phyloP scores from a whole-genome alignment of 2,113 vertebrate genomes.

The Scolopax mira region DNA sequence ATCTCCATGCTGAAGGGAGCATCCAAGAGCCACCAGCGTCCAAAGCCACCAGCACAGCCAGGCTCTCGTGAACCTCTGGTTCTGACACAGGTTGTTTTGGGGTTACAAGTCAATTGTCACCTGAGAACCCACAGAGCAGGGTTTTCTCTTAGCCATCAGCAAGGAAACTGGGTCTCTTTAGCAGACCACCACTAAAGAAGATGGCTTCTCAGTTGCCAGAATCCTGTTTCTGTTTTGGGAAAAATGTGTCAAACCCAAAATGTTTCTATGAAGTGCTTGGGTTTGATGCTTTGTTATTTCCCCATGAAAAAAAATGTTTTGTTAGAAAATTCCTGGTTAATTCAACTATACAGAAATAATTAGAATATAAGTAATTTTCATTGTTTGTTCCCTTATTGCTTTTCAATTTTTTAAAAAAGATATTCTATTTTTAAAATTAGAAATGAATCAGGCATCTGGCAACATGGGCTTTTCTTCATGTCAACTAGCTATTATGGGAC shows the following conservation, averaged over 20 bases:
- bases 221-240: conserved; percentile 20
- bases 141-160: neutral
- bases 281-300: conserved; percentile 1
- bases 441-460: neutral
- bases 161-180: neutral
- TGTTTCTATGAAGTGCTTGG: neutral
- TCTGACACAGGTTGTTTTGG: neutral
- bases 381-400: neutral
- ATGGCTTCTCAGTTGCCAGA: neutral
- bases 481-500: neutral
- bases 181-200: neutral
- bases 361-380: neutral
- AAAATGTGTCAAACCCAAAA: conserved; percentile 17
- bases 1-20: neutral
- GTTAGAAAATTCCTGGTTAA: conserved; percentile 15
- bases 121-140: rapidly evolving
- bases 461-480: neutral
- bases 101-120: neutral
- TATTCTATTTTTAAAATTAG: conserved; percentile 11
- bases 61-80: neutral
- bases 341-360: neutral
- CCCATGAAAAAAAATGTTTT: conserved; percentile 13
- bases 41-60: neutral
- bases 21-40: no score
- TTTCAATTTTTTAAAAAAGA: neutral